Conservation (phyloP, 2,888 invertebrate genomes). For the Drosophila rellima region DNA sequence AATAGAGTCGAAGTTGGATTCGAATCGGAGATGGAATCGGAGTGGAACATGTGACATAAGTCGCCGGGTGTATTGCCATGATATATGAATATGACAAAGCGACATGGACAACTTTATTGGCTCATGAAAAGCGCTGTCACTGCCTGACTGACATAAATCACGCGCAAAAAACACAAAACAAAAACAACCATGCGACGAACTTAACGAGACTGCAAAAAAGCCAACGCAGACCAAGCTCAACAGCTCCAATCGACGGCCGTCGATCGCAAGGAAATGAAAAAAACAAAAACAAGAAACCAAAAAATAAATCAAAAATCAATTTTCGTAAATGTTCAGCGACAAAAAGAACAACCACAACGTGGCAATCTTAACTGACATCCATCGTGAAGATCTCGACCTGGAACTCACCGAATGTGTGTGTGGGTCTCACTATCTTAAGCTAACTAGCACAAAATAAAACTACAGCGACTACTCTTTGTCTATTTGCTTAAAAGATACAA, state of each 20-base stretch:
- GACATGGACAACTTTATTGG: conserved; percentile 80
- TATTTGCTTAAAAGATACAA: not conserved
- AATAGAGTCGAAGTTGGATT: conserved; percentile 11
- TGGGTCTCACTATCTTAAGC: conserved; percentile 22
- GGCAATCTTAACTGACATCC: conserved; percentile 52
- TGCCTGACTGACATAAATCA: conserved; percentile 80
- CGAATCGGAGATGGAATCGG: conserved; percentile 11
- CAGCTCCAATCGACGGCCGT: conserved; percentile 35
- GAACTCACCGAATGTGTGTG: conserved; percentile 4
- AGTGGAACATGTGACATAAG: conserved; percentile 72
- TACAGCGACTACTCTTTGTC: not conserved
- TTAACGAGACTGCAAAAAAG: conserved; percentile 31
- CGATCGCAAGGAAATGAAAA: conserved; percentile 35
- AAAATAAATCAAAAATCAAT: conserved; percentile 77
- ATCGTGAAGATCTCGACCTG: conserved; percentile 51
- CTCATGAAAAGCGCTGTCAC: conserved; percentile 82
- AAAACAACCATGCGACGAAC: conserved; percentile 46
- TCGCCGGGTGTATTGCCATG: conserved; percentile 74
- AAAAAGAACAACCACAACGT: conserved; percentile 55
- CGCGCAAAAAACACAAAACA: conserved; percentile 38
- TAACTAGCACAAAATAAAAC: conserved; percentile 29
- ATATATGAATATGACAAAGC: conserved; percentile 82
- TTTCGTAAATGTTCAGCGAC: conserved; percentile 56
- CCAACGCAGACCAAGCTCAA: conserved; percentile 35
- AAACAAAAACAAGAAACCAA: conserved; percentile 27